A percentile compares a stretch with the other conserved stretches of the same genome.
These are phyloP conservation scores for Papilio protenor DNA, from an alignment of 2,888 invertebrate species.

Conservation along the genomic window DNA sequence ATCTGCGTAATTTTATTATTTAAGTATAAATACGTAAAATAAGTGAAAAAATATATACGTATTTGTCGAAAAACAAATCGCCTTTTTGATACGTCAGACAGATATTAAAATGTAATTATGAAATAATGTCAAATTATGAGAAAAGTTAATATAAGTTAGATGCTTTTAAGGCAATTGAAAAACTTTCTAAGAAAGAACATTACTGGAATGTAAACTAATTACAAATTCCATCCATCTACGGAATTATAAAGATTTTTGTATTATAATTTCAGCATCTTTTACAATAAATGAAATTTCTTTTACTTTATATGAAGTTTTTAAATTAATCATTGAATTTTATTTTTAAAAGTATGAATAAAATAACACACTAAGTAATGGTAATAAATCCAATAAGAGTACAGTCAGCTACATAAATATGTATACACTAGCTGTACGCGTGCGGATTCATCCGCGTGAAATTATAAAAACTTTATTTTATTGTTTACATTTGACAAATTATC, in stretches of 20 bases:
- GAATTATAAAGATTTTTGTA: constrained; percentile 20
- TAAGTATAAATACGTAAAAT: too few species aligned
- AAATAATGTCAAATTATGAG: neutral
- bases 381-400: too few species aligned
- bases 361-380: too few species aligned
- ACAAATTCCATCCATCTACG: constrained; percentile 18
- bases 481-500: too few species aligned
- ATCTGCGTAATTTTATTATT: too few species aligned
- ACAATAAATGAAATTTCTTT: neutral
- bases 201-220: constrained; percentile 24
- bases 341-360: too few species aligned
- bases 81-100: neutral
- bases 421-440: too few species aligned
- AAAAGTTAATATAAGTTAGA: constrained; percentile 10
- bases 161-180: constrained; percentile 16
- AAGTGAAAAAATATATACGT: too few species aligned
- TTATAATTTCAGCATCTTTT: constrained; percentile 10
- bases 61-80: too few species aligned
- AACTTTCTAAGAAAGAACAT: constrained; percentile 26
- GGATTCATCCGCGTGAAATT: too few species aligned
- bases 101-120: neutral
- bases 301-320: neutral
- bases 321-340: neutral
- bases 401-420: too few species aligned
- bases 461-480: too few species aligned